Evolutionary conservation across 2,888 invertebrate genomes (phyloP).

Genomic region (Eulithis prunata): DNA sequence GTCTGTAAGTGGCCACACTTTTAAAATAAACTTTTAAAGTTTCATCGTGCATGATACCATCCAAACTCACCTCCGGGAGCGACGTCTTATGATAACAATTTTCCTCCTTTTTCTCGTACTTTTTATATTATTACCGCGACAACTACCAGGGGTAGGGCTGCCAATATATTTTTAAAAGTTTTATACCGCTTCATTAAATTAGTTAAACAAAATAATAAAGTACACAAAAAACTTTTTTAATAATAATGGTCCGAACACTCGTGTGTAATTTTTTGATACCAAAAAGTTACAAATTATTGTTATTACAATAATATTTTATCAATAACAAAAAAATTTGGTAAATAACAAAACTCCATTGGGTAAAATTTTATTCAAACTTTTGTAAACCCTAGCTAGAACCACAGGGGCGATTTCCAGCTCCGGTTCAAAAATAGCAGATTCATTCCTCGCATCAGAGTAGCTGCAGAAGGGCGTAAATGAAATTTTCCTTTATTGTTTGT

Average conservation of each 20-base stretch:
- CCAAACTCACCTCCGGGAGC: conserved; percentile 50
- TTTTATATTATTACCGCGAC: conserved; percentile 76
- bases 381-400: conserved; percentile 24
- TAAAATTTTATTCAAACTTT: neutral
- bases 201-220: too few species aligned
- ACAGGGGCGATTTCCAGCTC: conserved; percentile 21
- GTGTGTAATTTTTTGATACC: too few species aligned
- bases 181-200: too few species aligned
- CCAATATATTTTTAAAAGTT: conserved; percentile 4
- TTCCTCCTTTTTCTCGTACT: conserved; percentile 65
- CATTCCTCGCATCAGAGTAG: conserved; percentile 27
- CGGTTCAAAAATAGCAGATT: conserved; percentile 33
- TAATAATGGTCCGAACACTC: too few species aligned
- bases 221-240: too few species aligned
- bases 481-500: conserved; percentile 38
- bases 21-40: conserved; percentile 6
- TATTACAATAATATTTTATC: too few species aligned
- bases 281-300: too few species aligned
- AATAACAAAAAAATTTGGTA: too few species aligned
- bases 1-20: neutral
- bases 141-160: conserved; percentile 57
- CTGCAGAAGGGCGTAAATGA: conserved; percentile 35
- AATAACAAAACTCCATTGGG: too few species aligned
- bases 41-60: conserved; percentile 45
- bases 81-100: conserved; percentile 78